Percentiles rank a stretch among this genome's conserved stretches.
These are phyloP conservation scores for Paratilapia polleni DNA, from an alignment of 2,113 vertebrate genomes.

Conservation along the genomic window DNA sequence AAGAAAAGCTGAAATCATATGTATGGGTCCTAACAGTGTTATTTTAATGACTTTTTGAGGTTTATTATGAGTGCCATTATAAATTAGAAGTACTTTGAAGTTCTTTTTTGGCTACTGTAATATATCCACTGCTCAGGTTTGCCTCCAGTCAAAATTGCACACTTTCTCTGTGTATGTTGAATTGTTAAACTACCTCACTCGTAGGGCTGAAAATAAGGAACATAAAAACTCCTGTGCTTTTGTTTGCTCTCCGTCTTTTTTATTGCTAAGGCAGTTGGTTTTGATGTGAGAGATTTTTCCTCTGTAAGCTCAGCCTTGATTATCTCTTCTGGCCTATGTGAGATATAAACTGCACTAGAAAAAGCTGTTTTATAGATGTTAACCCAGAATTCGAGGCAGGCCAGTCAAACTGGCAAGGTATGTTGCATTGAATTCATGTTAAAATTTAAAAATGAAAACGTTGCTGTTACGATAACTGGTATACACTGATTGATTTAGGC, in stretches of 20 bases:
- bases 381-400: fast-evolving
- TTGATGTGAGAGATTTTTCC: neutral
- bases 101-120: neutral
- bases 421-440: neutral
- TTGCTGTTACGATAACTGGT: fast-evolving
- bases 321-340: neutral
- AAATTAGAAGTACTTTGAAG: neutral
- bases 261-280: too few species aligned
- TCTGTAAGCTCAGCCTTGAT: fast-evolving
- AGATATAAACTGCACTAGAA: fast-evolving
- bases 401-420: neutral
- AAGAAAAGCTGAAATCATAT: neutral
- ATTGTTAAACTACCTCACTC: neutral
- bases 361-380: neutral
- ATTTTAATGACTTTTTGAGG: neutral
- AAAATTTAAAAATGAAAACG: neutral
- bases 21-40: fast-evolving
- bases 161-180: neutral
- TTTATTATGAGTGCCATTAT: neutral
- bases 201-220: neutral
- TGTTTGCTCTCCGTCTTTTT: neutral
- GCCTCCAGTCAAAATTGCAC: neutral
- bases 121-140: neutral
- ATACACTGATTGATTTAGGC: neutral
- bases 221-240: fast-evolving